These are phyloP conservation scores for Sebastes oblongus DNA, from an alignment of 2,797 vertebrate genomes.

Conservation along the genomic window DNA sequence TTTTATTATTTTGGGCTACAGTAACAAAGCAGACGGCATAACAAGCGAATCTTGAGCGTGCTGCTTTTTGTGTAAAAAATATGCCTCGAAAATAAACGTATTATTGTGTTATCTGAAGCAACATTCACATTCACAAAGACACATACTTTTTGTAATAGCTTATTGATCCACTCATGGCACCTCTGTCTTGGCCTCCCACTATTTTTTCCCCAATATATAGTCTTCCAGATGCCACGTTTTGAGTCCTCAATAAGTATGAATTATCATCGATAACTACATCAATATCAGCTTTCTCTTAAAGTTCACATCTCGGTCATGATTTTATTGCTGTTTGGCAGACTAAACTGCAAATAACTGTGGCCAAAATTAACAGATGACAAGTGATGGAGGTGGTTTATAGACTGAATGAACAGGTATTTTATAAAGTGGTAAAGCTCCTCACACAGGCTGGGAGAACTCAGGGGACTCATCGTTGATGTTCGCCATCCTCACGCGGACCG, in stretches of 20 bases:
- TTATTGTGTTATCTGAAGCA: neutral
- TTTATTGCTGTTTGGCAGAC: neutral
- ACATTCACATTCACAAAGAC: neutral
- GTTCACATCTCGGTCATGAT: neutral
- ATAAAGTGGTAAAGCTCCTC: constrained; percentile 47
- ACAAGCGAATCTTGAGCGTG: neutral
- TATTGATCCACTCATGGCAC: constrained; percentile 7
- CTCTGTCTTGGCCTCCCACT: neutral
- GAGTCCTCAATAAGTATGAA: neutral
- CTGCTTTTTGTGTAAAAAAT: neutral
- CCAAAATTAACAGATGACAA: neutral
- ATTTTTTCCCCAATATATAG: neutral
- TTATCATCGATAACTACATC: neutral
- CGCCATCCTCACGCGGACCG: constrained; percentile 87
- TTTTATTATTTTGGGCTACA: neutral
- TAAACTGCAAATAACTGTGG: neutral
- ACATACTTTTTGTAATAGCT: constrained; percentile 12
- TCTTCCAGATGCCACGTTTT: neutral
- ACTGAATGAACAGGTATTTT: neutral
- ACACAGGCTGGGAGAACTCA: constrained; percentile 89
- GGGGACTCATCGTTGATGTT: constrained; percentile 92
- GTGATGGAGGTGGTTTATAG: neutral
- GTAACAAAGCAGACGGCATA: neutral
- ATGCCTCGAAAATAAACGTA: neutral
- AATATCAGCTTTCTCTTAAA: neutral